These are phyloP conservation scores for Arbacia lixula DNA, from an alignment of 53 echinoderm and acorn worm species.

Conservation along the genomic window DNA sequence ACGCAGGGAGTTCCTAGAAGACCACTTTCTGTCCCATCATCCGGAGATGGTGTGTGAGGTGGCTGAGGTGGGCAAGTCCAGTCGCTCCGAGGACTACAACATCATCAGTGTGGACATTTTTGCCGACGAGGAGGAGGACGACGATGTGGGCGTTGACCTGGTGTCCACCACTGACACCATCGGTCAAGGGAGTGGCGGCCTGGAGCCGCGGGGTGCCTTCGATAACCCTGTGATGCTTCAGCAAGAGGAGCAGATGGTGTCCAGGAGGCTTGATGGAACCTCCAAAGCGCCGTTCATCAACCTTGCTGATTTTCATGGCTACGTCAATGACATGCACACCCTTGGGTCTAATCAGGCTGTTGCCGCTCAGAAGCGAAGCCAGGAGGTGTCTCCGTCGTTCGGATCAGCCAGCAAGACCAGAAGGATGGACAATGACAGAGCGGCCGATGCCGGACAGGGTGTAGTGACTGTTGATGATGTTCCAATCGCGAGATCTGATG, in stretches of 20 bases:
- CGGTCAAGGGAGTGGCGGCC: not conserved
- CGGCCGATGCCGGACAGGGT: not conserved
- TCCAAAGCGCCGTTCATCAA: conserved; percentile 3
- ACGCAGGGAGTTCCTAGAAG: conserved; percentile 33
- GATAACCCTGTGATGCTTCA: not conserved
- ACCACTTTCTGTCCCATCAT: conserved; percentile 36
- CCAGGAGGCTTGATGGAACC: not conserved
- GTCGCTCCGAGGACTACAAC: conserved; percentile 16
- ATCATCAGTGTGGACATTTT: conserved; percentile 19
- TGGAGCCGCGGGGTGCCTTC: not conserved
- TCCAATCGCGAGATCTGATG: not conserved
- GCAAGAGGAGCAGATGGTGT: not conserved
- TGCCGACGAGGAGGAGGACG: conserved; percentile 39
- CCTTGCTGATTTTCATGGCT: conserved; percentile 44
- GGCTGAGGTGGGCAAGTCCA: not conserved
- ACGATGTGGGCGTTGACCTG: conserved; percentile 22
- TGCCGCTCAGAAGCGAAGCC: conserved; percentile 14
- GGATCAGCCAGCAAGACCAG: conserved; percentile 3
- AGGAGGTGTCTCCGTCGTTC: not conserved
- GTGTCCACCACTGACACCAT: conserved; percentile 17
- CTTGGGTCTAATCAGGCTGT: not conserved
- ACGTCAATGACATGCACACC: not conserved
- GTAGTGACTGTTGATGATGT: conserved; percentile 1
- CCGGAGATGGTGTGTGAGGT: conserved; percentile 32
- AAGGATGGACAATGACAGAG: conserved; percentile 29